These are phyloP conservation scores for Glyphotaelius pellucidus DNA, from an alignment of 2,888 invertebrate genomes.

Conservation along the genomic window DNA sequence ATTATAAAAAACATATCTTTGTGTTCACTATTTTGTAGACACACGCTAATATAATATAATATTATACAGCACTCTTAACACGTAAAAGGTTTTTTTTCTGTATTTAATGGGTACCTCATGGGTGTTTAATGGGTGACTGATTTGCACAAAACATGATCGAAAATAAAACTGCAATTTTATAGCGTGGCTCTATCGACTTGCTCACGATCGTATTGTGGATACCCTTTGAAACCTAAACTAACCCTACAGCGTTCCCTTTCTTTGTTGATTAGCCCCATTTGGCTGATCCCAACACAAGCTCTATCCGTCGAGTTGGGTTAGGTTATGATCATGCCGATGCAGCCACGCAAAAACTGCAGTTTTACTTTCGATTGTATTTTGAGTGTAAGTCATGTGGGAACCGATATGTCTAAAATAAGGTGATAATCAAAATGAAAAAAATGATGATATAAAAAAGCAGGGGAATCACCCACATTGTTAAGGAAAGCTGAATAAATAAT, in stretches of 20 bases:
- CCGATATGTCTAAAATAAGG: not conserved
- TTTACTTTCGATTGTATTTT: not conserved
- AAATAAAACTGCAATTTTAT: not conserved
- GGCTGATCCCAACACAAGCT: not conserved
- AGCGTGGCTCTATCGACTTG: too few species aligned
- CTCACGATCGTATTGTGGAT: too few species aligned
- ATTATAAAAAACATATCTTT: not conserved
- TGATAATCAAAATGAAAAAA: not conserved
- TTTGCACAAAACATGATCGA: not conserved
- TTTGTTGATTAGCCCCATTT: not conserved
- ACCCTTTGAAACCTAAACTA: not conserved
- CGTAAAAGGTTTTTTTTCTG: too few species aligned
- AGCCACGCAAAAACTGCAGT: not conserved
- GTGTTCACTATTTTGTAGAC: not conserved
- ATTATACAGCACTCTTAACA: too few species aligned
- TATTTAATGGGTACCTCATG: too few species aligned
- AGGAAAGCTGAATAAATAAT: not conserved
- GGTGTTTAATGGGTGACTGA: too few species aligned
- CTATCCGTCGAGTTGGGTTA: not conserved
- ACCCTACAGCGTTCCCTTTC: not conserved
- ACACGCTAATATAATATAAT: not conserved
- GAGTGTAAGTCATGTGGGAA: not conserved
- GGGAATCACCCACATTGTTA: not conserved
- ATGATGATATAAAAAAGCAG: not conserved
- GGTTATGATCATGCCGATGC: not conserved